These are phyloP conservation scores for Leptinotarsa undecemlineata DNA, from an alignment of 1,140 invertebrate species.

Conservation along the genomic window DNA sequence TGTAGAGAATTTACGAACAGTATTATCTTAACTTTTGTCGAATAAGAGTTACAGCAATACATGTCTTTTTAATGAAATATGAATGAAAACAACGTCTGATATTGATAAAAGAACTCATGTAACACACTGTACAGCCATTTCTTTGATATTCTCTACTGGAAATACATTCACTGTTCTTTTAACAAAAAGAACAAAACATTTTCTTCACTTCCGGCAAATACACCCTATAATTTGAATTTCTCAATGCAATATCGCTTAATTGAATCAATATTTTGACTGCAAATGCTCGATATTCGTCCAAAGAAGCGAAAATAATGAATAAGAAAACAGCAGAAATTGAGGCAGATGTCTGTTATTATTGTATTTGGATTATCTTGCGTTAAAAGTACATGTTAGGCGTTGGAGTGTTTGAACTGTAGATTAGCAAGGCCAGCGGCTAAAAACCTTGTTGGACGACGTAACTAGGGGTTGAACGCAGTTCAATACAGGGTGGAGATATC, in stretches of 20 bases:
- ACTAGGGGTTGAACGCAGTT: neutral
- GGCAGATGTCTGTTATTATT: slow-evolving; percentile 35
- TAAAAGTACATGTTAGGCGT: slow-evolving; percentile 39
- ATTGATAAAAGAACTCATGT: no score
- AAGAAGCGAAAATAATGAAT: slow-evolving; percentile 13
- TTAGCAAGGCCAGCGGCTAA: slow-evolving; percentile 32
- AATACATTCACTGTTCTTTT: no score
- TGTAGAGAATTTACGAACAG: no score
- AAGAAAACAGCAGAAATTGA: slow-evolving; percentile 33
- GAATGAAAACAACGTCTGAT: no score
- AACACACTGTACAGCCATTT: no score
- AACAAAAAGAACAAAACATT: no score
- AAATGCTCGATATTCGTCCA: slow-evolving; percentile 11
- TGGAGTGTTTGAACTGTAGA: slow-evolving; percentile 48
- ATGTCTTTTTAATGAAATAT: no score
- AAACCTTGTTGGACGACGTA: slow-evolving; percentile 30
- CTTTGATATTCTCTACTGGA: no score
- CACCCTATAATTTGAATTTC: neutral
- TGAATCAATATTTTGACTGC: slow-evolving; percentile 14
- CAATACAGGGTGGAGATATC: neutral
- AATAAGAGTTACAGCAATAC: no score
- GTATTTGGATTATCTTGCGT: slow-evolving; percentile 47
- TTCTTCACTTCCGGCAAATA: neutral
- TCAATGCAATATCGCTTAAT: neutral
- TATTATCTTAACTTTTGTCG: no score